Base-by-base conservation (phyloP, 2,113 vertebrate genomes). In the Oreochromis niloticus region DNA sequence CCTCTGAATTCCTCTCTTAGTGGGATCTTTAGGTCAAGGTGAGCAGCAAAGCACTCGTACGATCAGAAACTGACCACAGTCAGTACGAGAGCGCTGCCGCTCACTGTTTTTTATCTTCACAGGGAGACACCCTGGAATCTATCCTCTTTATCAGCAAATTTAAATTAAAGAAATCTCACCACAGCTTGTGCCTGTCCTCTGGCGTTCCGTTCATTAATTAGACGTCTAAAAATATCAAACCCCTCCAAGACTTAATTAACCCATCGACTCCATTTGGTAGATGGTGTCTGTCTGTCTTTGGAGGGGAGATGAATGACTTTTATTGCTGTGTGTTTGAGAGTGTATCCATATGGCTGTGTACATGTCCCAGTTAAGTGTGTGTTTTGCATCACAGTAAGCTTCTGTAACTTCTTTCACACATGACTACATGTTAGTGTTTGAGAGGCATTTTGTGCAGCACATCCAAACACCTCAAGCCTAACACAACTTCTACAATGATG, bases 241-340 rank as follows among this genome's bases (percentile, higher is more conserved):
- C 94, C 95, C 96, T 96, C 89, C 94, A 95, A 97, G 95, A 96
- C 94, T 96, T 96, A 96, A 97, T 97, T 97, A 97, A 96, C 96
- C 95, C 95, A 89, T 93, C 85, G 93, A 94, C 95, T 96, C 85
- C 68, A 81, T 88, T 94, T 55, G 85, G 86, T 91, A 85, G 92
- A 83, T 82, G 89, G 81, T 91, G 90, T 91, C 17, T 81, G 85
- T 71, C 87, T 91, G 87, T 88, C 91, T 90, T 80, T 91, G 81
- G 79, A 89, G 52, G 19, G 63, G 92, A 94, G 91, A 94, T 85
- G 86, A 92, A 92, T 91, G 83, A 89, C 91, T 91, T 87, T 91
- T 89, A 92, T 83, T 85, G 59, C 36, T 66, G 88, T 91, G 89
- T 88, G 83, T 83, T 55, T 86, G 90, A 59, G 80, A 80, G 66